phyloP scores from a whole-genome alignment of 2,113 vertebrate genomes.

The Neoarius graeffei region DNA sequence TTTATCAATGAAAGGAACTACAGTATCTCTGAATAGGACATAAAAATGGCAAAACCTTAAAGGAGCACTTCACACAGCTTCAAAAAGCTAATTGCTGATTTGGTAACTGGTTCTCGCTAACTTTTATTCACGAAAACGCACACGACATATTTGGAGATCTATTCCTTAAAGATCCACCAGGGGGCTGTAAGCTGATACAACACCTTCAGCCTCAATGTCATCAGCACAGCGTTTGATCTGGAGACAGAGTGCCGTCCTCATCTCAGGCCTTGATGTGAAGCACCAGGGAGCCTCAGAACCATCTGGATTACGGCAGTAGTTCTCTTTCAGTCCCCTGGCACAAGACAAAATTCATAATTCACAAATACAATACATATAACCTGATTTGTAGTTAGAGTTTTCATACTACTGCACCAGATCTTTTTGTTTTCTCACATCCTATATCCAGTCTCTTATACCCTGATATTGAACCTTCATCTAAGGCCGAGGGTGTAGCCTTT shows the following conservation, averaged over 20 bases:
- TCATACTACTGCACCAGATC: neutral
- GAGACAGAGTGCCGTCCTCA: constrained; percentile 88
- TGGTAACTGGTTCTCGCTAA: neutral
- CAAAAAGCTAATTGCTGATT: neutral
- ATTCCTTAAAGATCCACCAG: constrained; percentile 20
- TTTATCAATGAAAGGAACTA: neutral
- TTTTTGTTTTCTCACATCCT: neutral
- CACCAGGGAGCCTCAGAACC: constrained; percentile 97
- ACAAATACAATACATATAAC: neutral
- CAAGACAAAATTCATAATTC: neutral
- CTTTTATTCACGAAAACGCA: neutral
- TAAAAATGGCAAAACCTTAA: neutral
- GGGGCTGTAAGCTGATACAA: constrained; percentile 37
- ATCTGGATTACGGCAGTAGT: constrained; percentile 95
- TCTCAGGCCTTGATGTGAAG: constrained; percentile 78
- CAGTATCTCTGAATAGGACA: neutral
- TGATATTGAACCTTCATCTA: neutral
- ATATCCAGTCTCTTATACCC: neutral
- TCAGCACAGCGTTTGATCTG: constrained; percentile 92
- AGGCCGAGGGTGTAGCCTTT: neutral
- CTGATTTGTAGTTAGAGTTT: neutral
- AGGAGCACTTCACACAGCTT: neutral
- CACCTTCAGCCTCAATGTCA: constrained; percentile 83
- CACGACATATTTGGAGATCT: neutral
- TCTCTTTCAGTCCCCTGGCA: constrained; percentile 88